phyloP scores from a whole-genome alignment of 2,113 vertebrate genomes.

The cat (Felis catus) region F.catus_Fca126_mat1.0 CM031428.1:782501-783000 shows the following conservation, averaged over 20 bases:
- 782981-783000: conserved; percentile 51
- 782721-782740: conserved; percentile 70
- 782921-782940: conserved; percentile 61
- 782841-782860: conserved; percentile 76
- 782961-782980: conserved; percentile 35
- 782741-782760: conserved; percentile 74
- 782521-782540: conserved; percentile 58
- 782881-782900: conserved; percentile 63
- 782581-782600: conserved; percentile 68
- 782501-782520: conserved; percentile 74
- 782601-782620: conserved; percentile 60
- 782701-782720: conserved; percentile 64
- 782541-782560: conserved; percentile 61
- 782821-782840: conserved; percentile 73
- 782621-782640: conserved; percentile 38
- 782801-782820: conserved; percentile 79
- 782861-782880: conserved; percentile 67
- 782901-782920: conserved; percentile 64
- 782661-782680: conserved; percentile 58
- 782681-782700: conserved; percentile 64
- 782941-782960: conserved; percentile 38
- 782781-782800: conserved; percentile 73
- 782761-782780: conserved; percentile 65
- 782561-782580: conserved; percentile 65
- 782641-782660: conserved; percentile 60